Evolutionary conservation across 2,797 vertebrate genomes (phyloP).

Genomic region (Pangasius mekongensis): DNA sequence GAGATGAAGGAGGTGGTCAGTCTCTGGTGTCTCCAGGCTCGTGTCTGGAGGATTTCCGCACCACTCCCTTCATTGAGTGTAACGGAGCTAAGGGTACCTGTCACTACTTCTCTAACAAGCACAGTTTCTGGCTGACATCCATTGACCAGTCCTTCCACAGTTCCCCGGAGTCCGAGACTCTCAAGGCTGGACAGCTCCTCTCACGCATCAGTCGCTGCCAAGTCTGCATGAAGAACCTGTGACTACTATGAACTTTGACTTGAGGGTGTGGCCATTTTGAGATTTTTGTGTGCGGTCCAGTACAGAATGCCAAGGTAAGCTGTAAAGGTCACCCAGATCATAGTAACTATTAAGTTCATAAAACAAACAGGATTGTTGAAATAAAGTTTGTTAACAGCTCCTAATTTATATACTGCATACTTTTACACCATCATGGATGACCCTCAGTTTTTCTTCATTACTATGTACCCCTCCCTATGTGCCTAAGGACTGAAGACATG

Average conservation of each 20-base stretch:
- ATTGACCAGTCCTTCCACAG: constrained; percentile 85
- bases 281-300: constrained; percentile 17
- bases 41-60: constrained; percentile 96
- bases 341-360: not conserved
- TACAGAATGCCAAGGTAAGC: not conserved
- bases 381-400: not conserved
- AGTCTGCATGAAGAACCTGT: constrained; percentile 99
- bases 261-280: not conserved
- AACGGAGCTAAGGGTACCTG: constrained; percentile 94
- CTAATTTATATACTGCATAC: constrained; percentile 5
- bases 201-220: constrained; percentile 96
- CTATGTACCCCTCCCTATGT: constrained; percentile 19
- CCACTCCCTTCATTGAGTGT: constrained; percentile 95
- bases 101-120: constrained; percentile 96
- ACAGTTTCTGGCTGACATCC: constrained; percentile 97
- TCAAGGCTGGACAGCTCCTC: constrained; percentile 93
- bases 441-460: constrained; percentile 11
- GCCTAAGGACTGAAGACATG: constrained; percentile 51
- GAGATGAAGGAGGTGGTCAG: constrained; percentile 94
- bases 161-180: constrained; percentile 82
- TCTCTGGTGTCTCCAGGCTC: constrained; percentile 96
- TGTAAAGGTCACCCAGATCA: not conserved
- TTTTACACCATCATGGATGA: not conserved
- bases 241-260: constrained; percentile 63
- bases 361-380: constrained; percentile 2